These are phyloP conservation scores for Glomeris maerens DNA, from an alignment of 1,140 invertebrate genomes.

Conservation along the genomic window DNA sequence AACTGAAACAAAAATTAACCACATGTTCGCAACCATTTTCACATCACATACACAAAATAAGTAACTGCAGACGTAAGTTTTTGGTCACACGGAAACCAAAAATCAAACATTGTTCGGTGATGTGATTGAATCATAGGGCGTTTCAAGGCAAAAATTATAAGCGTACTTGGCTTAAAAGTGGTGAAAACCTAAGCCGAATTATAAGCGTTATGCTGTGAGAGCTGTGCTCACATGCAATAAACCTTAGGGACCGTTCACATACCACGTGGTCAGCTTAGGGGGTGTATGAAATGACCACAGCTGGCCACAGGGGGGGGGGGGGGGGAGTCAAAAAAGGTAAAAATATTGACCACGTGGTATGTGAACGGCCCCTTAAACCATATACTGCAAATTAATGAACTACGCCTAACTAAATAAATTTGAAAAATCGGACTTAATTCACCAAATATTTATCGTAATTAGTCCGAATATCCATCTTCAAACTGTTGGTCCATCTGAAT, in stretches of 20 bases:
- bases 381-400: conserved; percentile 39
- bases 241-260: too few relatives aligned
- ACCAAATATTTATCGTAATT: conserved; percentile 2
- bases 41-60: conserved; percentile 3
- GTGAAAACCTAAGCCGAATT: too few relatives aligned
- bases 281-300: too few relatives aligned
- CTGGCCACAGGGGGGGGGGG: too few relatives aligned
- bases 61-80: background rate
- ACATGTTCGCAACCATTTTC: background rate
- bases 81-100: background rate
- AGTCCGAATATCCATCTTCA: conserved; percentile 10
- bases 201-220: too few relatives aligned
- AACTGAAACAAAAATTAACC: conserved; percentile 52
- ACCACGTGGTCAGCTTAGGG: too few relatives aligned
- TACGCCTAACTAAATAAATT: background rate
- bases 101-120: background rate
- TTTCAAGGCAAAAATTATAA: too few relatives aligned
- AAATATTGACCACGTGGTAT: too few relatives aligned
- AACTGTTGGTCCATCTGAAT: too few relatives aligned
- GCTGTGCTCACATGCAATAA: too few relatives aligned
- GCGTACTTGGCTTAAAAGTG: background rate
- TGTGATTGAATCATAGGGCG: too few relatives aligned
- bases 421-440: background rate
- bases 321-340: too few relatives aligned
- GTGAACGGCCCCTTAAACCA: conserved; percentile 51